Evolutionary conservation across 1,140 invertebrate species (phyloP).

Genomic region (Portunus trituberculatus): DNA sequence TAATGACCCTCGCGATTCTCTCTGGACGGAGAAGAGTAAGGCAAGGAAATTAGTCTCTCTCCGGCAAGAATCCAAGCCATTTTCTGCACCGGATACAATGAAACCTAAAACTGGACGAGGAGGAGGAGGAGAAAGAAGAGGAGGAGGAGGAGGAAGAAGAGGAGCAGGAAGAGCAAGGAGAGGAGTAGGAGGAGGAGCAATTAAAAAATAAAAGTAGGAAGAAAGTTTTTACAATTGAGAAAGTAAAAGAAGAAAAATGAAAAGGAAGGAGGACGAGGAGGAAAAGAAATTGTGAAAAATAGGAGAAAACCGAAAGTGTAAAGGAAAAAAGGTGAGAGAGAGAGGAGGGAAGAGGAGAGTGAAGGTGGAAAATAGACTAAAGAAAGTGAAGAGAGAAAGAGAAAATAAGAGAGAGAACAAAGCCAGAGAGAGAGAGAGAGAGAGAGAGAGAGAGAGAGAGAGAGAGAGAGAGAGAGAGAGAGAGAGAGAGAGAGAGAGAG

Average conservation of each 20-base stretch:
- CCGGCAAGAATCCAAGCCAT: neutral
- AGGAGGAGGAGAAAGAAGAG: neutral
- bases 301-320: neutral
- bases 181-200: neutral
- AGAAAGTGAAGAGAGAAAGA: neutral
- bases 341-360: neutral
- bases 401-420: neutral
- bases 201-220: neutral
- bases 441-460: neutral
- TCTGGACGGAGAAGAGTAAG: neutral
- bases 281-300: no score
- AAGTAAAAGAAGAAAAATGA: neutral
- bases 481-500: neutral
- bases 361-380: neutral
- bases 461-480: neutral
- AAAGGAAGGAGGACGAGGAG: neutral
- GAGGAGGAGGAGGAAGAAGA: neutral
- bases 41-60: neutral
- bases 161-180: neutral
- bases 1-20: neutral
- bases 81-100: constrained; percentile 1
- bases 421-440: neutral
- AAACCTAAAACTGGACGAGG: neutral
- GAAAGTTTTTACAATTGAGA: neutral
- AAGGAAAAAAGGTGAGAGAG: neutral